Evolutionary conservation across 23 tunicate species (phyloP).

Genomic region (Phallusia fumigata): DNA sequence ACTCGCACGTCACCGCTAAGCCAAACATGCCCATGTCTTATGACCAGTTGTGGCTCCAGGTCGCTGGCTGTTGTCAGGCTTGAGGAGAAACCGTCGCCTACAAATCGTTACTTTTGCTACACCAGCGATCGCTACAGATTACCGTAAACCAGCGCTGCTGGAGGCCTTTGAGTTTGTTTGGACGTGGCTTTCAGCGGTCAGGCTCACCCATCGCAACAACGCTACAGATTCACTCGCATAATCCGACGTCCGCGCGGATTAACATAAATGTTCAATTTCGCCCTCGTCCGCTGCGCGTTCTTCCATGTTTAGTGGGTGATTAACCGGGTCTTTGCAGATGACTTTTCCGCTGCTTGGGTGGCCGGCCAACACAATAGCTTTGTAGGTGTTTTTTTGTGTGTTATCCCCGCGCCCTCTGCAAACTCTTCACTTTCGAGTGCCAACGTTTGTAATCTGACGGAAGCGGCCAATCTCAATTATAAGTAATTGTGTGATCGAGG

Average conservation of each 20-base stretch:
- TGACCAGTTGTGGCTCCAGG: not conserved
- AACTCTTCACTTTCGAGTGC: constrained; percentile 8
- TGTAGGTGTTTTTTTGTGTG: no score
- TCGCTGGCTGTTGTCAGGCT: not conserved
- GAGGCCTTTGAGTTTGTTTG: not conserved
- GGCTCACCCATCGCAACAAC: not conserved
- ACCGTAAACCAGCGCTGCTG: not conserved
- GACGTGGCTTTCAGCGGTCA: not conserved
- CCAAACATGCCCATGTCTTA: not conserved
- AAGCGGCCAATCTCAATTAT: not conserved
- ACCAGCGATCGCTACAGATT: constrained; percentile 6
- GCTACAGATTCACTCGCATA: not conserved
- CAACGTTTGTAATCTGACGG: not conserved
- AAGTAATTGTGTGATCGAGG: not conserved
- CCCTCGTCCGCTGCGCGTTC: constrained; percentile 4
- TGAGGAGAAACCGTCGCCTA: not conserved
- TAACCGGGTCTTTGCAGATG: not conserved
- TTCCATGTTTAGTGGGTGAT: not conserved
- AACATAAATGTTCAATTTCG: constrained; percentile 3
- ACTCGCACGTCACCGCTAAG: no score
- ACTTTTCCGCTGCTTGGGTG: not conserved
- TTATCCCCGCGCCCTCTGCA: not conserved
- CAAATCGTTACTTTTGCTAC: constrained; percentile 3
- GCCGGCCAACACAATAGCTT: no score
- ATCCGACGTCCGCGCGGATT: not conserved